Evolutionary conservation across 2,888 invertebrate species (phyloP).

Genomic region (Orthosia gothica): DNA sequence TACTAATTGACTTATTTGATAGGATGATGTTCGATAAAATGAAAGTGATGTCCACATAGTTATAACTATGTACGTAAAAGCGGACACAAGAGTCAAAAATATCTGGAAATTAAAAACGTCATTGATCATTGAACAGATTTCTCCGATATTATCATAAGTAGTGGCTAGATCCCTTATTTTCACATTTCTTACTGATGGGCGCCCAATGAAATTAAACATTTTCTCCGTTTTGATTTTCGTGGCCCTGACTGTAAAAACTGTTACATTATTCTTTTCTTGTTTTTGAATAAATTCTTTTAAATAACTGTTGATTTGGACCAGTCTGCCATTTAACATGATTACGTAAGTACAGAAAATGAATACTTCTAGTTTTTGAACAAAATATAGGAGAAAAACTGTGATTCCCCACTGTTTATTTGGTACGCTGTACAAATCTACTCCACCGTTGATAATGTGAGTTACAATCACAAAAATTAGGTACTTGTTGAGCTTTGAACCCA

Average conservation of each 20-base stretch:
- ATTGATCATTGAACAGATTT: constrained; percentile 75
- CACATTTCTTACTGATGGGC: constrained; percentile 70
- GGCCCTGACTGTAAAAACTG: constrained; percentile 70
- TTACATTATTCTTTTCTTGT: constrained; percentile 64
- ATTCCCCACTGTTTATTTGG: constrained; percentile 45
- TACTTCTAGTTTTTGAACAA: constrained; percentile 77
- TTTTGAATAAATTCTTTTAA: constrained; percentile 73
- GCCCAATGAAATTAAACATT: constrained; percentile 71
- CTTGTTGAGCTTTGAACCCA: constrained; percentile 59
- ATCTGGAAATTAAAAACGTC: constrained; percentile 80
- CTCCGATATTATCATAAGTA: constrained; percentile 78
- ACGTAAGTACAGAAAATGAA: constrained; percentile 75
- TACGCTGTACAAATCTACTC: constrained; percentile 63
- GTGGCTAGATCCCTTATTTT: constrained; percentile 78
- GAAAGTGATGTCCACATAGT: constrained; percentile 79
- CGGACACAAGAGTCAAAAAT: constrained; percentile 78
- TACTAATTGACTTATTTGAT: constrained; percentile 61
- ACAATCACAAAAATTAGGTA: constrained; percentile 61
- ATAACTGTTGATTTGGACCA: constrained; percentile 76
- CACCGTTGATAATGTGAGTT: constrained; percentile 60
- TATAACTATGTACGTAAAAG: constrained; percentile 79
- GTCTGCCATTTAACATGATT: constrained; percentile 72
- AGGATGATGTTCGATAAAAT: constrained; percentile 67
- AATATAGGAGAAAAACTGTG: constrained; percentile 65
- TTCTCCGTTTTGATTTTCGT: constrained; percentile 59